These are phyloP conservation scores for Drymodes brunneopygia DNA, from an alignment of 2,113 vertebrate genomes.

Conservation along the genomic window DNA sequence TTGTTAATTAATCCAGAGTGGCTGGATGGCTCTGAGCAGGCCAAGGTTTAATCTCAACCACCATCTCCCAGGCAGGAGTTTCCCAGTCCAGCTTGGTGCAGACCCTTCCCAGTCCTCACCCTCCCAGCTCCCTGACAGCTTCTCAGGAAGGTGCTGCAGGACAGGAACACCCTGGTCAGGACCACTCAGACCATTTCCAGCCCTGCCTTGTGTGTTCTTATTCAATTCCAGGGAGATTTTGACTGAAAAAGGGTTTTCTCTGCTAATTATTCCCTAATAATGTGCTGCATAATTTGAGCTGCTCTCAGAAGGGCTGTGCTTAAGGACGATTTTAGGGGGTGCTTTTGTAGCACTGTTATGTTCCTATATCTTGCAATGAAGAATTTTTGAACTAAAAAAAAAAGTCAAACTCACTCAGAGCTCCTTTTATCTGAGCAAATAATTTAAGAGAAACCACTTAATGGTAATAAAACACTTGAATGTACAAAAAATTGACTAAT, in stretches of 20 bases:
- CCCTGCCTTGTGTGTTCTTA: not conserved
- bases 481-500: not conserved
- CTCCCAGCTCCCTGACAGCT: not conserved
- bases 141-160: not conserved
- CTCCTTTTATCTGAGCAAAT: not conserved
- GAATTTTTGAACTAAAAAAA: not conserved
- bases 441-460: not conserved
- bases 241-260: not conserved
- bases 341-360: not conserved
- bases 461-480: not conserved
- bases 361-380: not conserved
- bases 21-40: not conserved
- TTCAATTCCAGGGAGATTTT: not conserved
- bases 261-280: not conserved
- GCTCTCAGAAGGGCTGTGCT: not conserved
- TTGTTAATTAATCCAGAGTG: not conserved
- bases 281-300: not conserved
- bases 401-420: not conserved
- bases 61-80: not conserved
- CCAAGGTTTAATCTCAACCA: not conserved
- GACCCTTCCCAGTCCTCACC: no score
- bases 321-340: not conserved
- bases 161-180: not conserved
- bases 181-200: not conserved
- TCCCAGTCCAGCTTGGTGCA: not conserved